phyloP scores from a whole-genome alignment of 2,113 vertebrate genomes.

The Rafetus swinhoei region DNA sequence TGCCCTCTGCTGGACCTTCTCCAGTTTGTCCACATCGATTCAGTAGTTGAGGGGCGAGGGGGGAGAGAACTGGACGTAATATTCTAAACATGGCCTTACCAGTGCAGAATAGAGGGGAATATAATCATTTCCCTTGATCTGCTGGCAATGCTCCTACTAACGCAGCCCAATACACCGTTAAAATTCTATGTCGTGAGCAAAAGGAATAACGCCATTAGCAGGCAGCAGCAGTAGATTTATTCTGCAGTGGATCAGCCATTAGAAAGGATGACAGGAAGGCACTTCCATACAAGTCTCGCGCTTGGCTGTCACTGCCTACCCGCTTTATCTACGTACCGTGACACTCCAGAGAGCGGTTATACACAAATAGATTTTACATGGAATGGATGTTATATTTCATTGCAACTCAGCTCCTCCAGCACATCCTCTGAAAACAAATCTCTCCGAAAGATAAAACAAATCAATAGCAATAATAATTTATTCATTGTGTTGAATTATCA shows the following conservation, averaged over 20 bases:
- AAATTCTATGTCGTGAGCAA: neutral
- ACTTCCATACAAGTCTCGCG: neutral
- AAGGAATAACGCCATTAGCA: neutral
- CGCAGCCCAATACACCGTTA: no score
- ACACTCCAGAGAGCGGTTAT: neutral
- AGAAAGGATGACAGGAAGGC: neutral
- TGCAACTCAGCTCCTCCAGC: neutral
- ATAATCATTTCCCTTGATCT: no score
- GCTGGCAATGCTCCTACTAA: no score
- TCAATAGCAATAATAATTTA: conserved; percentile 49
- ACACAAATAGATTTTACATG: neutral
- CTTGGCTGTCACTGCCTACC: neutral
- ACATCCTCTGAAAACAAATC: neutral
- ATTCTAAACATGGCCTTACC: no score
- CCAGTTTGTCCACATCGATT: no score
- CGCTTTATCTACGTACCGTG: neutral
- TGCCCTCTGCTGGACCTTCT: no score
- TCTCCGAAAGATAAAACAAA: conserved; percentile 46
- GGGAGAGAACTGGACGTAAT: no score
- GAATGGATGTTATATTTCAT: rapidly evolving
- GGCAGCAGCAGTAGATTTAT: neutral
- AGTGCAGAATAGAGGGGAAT: no score
- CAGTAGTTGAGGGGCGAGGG: no score
- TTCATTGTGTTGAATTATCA: conserved; percentile 20
- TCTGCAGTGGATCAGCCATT: neutral